These are phyloP conservation scores for Diuraphis noxia DNA, from an alignment of 1,140 invertebrate genomes.

Conservation along the genomic window DNA sequence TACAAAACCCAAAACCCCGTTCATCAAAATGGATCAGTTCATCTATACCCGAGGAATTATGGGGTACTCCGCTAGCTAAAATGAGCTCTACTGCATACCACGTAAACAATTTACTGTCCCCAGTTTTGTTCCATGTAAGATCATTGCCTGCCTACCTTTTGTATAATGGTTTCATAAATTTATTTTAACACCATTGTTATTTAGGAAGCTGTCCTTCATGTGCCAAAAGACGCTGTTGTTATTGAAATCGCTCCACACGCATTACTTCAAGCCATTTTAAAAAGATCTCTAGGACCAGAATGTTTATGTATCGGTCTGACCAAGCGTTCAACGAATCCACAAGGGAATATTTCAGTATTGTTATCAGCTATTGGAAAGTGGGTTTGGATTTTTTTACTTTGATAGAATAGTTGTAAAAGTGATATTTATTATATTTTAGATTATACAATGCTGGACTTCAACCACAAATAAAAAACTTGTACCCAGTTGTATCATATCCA, in stretches of 20 bases:
- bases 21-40: slow-evolving; percentile 85
- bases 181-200: slow-evolving; percentile 57
- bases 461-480: slow-evolving; percentile 74
- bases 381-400: slow-evolving; percentile 58
- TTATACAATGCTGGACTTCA: slow-evolving; percentile 79
- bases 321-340: slow-evolving; percentile 61
- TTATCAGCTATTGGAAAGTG: slow-evolving; percentile 76
- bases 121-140: slow-evolving; percentile 74
- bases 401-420: background rate
- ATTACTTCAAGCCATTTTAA: slow-evolving; percentile 84
- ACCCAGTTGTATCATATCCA: slow-evolving; percentile 76
- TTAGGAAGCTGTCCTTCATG: slow-evolving; percentile 77
- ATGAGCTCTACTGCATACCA: slow-evolving; percentile 89
- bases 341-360: slow-evolving; percentile 62
- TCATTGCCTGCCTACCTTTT: background rate
- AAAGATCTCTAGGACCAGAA: slow-evolving; percentile 67
- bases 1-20: slow-evolving; percentile 77
- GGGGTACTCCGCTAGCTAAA: slow-evolving; percentile 76
- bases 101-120: slow-evolving; percentile 91
- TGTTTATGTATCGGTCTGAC: slow-evolving; percentile 76
- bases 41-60: slow-evolving; percentile 84
- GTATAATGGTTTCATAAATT: background rate
- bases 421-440: slow-evolving; percentile 60
- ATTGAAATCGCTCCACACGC: slow-evolving; percentile 95
- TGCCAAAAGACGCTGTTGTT: slow-evolving; percentile 85